Conservation (phyloP, 2,113 vertebrate species). For the Axis porcinus region DNA sequence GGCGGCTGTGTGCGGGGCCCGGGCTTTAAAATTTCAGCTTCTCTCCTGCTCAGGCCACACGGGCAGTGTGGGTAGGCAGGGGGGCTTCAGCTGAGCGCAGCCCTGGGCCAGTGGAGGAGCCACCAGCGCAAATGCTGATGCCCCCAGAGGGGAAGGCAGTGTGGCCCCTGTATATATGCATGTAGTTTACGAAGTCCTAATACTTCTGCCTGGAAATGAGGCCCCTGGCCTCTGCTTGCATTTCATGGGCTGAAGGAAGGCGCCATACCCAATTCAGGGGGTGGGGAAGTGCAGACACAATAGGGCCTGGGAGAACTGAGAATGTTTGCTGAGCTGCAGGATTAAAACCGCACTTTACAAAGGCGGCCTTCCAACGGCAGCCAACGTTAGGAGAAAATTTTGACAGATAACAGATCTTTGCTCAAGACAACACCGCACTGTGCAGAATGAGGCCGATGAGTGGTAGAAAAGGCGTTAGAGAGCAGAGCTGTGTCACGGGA, state of each 20-base stretch:
- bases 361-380: neutral
- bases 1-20: neutral
- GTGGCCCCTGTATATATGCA: neutral
- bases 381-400: neutral
- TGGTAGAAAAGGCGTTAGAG: neutral
- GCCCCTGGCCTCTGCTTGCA: neutral
- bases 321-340: rapidly evolving
- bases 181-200: neutral
- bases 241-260: neutral
- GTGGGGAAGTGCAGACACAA: rapidly evolving
- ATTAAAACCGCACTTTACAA: no score
- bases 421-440: neutral
- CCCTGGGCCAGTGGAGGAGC: neutral
- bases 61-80: neutral
- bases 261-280: rapidly evolving
- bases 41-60: neutral
- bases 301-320: neutral
- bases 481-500: neutral
- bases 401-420: neutral
- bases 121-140: neutral
- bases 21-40: neutral
- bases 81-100: neutral
- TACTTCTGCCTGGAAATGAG: neutral
- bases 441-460: neutral
- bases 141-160: no score